Evolutionary conservation across 2,797 vertebrate genomes (phyloP).

Genomic region (Myiothlypis chrysogaster): DNA sequence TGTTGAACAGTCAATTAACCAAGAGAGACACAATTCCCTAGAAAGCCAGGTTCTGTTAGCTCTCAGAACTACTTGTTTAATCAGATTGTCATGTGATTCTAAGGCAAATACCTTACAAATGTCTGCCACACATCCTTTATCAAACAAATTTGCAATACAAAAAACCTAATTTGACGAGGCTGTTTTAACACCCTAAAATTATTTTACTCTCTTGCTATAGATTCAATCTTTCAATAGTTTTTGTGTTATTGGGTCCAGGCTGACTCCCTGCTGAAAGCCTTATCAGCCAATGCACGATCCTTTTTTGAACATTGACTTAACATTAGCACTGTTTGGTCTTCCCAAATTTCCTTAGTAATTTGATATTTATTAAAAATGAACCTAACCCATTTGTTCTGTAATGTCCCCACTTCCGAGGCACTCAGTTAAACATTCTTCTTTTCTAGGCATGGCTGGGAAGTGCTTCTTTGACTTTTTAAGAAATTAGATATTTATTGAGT

Average conservation of each 20-base stretch:
- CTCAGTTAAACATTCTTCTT: slow-evolving; percentile 22
- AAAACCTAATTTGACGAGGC: not conserved
- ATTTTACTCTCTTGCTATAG: not conserved
- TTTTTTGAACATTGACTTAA: not conserved
- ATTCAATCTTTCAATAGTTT: not conserved
- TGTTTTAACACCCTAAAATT: not conserved
- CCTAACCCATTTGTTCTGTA: slow-evolving; percentile 11
- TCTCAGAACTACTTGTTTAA: slow-evolving; percentile 34
- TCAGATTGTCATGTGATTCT: slow-evolving; percentile 32
- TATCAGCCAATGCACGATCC: not conserved
- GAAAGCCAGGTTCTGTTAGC: slow-evolving; percentile 44
- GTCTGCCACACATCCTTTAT: not conserved
- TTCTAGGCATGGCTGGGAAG: not conserved
- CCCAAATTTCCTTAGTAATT: not conserved
- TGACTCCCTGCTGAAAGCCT: not conserved
- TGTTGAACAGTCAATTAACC: slow-evolving; percentile 50
- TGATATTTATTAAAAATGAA: slow-evolving; percentile 51
- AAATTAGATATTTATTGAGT: slow-evolving; percentile 62
- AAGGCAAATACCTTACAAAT: slow-evolving; percentile 16
- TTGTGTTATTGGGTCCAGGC: not conserved
- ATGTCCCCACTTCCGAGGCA: not conserved
- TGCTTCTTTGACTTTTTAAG: slow-evolving; percentile 7
- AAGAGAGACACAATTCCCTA: slow-evolving; percentile 29
- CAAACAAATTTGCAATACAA: not conserved
- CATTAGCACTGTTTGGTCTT: not conserved